These are phyloP conservation scores for Ptyas mucosa DNA, from an alignment of 2,113 vertebrate genomes.

Conservation along the genomic window DNA sequence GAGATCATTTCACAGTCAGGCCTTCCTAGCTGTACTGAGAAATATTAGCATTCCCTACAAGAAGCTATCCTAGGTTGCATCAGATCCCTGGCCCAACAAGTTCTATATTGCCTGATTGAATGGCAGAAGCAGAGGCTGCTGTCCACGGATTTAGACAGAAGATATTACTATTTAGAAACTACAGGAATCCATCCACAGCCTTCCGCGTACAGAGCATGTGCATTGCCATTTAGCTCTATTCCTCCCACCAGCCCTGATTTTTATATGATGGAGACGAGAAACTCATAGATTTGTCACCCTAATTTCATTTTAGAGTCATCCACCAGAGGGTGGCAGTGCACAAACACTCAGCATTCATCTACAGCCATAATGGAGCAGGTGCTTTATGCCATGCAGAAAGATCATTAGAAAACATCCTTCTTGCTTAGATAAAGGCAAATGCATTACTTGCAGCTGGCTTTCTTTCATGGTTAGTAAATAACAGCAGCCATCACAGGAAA, in stretches of 20 bases:
- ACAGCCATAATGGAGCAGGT: background rate
- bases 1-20: background rate
- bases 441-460: background rate
- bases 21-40: background rate
- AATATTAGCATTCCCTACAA: background rate
- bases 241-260: background rate
- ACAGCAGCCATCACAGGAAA: background rate
- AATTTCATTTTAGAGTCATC: background rate
- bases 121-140: background rate
- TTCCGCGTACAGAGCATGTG: background rate
- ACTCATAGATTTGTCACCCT: background rate
- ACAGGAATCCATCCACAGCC: background rate
- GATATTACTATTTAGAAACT: background rate
- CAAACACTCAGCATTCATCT: background rate
- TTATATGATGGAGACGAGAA: background rate
- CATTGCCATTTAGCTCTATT: background rate
- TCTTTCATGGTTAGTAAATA: constrained; percentile 29
- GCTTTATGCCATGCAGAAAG: background rate
- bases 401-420: background rate
- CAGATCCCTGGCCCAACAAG: background rate
- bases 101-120: background rate
- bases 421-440: background rate
- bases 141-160: background rate
- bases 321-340: background rate
- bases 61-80: background rate